These are phyloP conservation scores for Noturus placidus DNA, from an alignment of 2,113 vertebrate genomes.

Conservation along the genomic window DNA sequence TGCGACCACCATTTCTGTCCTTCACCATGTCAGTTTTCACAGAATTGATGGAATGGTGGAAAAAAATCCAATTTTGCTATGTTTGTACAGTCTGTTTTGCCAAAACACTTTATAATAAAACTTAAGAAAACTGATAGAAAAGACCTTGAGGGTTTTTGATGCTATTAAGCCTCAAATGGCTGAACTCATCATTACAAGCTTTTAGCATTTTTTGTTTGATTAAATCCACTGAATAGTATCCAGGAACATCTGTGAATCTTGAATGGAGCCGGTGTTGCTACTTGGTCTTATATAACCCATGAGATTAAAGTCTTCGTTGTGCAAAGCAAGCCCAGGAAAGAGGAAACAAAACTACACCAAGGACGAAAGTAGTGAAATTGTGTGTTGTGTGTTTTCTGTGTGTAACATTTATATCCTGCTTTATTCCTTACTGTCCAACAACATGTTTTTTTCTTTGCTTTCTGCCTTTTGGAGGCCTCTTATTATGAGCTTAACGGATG, in stretches of 20 bases:
- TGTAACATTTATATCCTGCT: constrained; percentile 47
- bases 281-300: background rate
- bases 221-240: constrained; percentile 36
- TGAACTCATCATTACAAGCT: constrained; percentile 16
- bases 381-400: constrained; percentile 55
- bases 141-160: constrained; percentile 5
- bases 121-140: background rate
- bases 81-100: background rate
- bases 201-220: constrained; percentile 23
- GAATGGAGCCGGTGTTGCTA: background rate
- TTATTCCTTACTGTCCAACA: constrained; percentile 42
- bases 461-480: background rate
- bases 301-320: background rate
- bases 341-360: background rate
- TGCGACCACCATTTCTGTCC: background rate
- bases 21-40: background rate
- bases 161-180: background rate
- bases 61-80: background rate
- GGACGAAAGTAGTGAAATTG: constrained; percentile 1
- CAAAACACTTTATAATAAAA: background rate
- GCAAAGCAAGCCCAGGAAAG: background rate
- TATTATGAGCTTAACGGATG: background rate
- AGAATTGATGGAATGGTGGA: background rate
- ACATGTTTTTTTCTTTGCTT: background rate
- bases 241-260: constrained; percentile 18